Evolutionary conservation across 1,140 invertebrate species (phyloP), one percentile per base, ranked within the genome.

Genomic region (Hylaeus anthracinus): DNA sequence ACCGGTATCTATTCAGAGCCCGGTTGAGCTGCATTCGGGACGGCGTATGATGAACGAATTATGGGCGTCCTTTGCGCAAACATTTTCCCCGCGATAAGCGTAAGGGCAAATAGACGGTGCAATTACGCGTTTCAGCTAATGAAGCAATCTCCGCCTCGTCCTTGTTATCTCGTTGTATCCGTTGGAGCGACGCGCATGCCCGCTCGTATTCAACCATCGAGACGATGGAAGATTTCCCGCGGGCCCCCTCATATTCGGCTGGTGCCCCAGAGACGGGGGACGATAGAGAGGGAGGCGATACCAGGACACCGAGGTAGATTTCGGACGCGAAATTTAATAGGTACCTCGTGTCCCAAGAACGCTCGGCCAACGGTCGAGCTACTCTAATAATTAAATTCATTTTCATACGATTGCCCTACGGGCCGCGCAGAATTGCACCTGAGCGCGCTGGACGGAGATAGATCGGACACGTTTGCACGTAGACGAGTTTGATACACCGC

Each of bases 111-210:
- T 58, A 79, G 70, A 65, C 41, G 61, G 51, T 12, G 58, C 43
- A 79, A 79, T 79, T 79, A 73, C 70, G 71, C 71, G 77, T 79
- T 73, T 73, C 77, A 26, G 77, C 77, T 79, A 79, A 79, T 79
- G 77, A 79, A 79, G 60, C 71, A 79, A 79, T 79, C 77, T 79
- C 71, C 41, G 43, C 58, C 12, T 65, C 61, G 71, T 65, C 43
- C 70, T 79, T 79, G 71, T 79, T 73, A 79, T 79, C 77, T 74
- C 58, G 60, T 72, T 51, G 60, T 26, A 10, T 37, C 53, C n/a
- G 53, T 9, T 5, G 5, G 6, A 4, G 12, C 45, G 14, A 5
- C 43, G 48, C 63, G 63, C 37, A 75, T 26, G 51, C 53, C 8
- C 14, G 65, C 55, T 12, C 26, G 48, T 73, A 79, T 65, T 66